A percentile compares a stretch with the other conserved stretches of the same genome.
These are phyloP conservation scores for Aphyosemion australe DNA, from an alignment of 2,113 vertebrate genomes.

Conservation along the genomic window DNA sequence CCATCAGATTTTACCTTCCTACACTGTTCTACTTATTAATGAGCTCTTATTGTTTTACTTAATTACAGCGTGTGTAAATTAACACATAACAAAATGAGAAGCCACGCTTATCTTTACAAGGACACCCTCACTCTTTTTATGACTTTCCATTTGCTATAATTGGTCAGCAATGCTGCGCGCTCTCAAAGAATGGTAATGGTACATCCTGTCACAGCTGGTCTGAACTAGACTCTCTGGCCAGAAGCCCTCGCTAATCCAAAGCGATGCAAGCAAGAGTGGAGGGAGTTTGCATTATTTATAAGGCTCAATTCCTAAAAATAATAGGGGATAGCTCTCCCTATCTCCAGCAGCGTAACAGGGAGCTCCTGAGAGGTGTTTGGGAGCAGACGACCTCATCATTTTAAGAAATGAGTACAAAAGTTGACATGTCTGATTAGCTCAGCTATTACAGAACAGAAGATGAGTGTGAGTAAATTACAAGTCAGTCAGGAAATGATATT, in stretches of 20 bases:
- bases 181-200: conserved; percentile 28
- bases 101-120: neutral
- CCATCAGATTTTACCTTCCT: no score
- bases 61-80: no score
- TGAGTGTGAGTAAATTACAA: conserved; percentile 10
- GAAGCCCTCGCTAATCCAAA: conserved; percentile 28
- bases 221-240: conserved; percentile 42
- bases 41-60: no score
- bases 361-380: conserved; percentile 23
- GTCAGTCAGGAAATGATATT: conserved; percentile 6
- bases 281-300: conserved; percentile 59
- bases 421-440: conserved; percentile 8
- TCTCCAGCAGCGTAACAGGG: conserved; percentile 47
- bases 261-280: conserved; percentile 28
- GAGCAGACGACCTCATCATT: conserved; percentile 31
- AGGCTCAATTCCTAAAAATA: conserved; percentile 45
- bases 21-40: no score
- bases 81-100: no score
- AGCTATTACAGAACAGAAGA: conserved; percentile 4
- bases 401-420: conserved; percentile 10
- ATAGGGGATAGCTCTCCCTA: conserved; percentile 24
- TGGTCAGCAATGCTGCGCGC: neutral
- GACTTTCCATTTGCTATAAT: neutral
- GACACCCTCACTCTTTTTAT: neutral
- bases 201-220: conserved; percentile 32